Percentiles rank a stretch among this genome's conserved stretches.
Conservation (phyloP, 2,797 vertebrate genomes). For the Acanthurus leucopareius region DNA sequence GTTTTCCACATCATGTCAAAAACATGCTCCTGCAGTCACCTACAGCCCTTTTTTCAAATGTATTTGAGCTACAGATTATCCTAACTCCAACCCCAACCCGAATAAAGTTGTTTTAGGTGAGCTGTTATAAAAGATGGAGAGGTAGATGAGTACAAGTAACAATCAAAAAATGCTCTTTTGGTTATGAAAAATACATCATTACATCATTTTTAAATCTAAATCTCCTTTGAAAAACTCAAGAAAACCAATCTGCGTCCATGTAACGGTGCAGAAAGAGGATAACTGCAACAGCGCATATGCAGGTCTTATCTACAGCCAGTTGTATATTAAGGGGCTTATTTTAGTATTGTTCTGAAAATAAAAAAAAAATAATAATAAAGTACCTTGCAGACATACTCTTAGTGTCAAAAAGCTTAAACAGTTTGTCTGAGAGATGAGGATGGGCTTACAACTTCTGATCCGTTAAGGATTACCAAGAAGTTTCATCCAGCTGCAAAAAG, state of each 20-base stretch:
- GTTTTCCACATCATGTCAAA: not conserved
- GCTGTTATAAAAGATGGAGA: not conserved
- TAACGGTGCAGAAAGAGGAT: conserved; percentile 68
- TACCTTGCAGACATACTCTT: conserved; percentile 34
- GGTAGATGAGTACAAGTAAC: conserved; percentile 33
- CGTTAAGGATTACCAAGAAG: conserved; percentile 79
- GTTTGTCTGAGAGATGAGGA: conserved; percentile 63
- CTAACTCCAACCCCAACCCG: no score
- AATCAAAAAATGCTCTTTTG: conserved; percentile 46
- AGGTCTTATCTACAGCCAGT: conserved; percentile 61
- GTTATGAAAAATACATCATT: conserved; percentile 45
- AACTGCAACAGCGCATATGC: conserved; percentile 68
- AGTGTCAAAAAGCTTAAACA: conserved; percentile 64
- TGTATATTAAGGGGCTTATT: conserved; percentile 74
- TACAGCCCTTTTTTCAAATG: not conserved
- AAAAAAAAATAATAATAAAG: conserved; percentile 46
- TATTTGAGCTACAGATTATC: not conserved
- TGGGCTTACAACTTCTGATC: conserved; percentile 71
- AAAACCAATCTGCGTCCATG: conserved; percentile 69
- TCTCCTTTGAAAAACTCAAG: conserved; percentile 30
- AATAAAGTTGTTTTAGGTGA: conserved; percentile 19
- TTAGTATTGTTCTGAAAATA: conserved; percentile 52
- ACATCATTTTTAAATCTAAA: conserved; percentile 55
- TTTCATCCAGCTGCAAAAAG: conserved; percentile 72
- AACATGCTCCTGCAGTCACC: not conserved